Evolutionary conservation across 2,888 invertebrate species (phyloP).

Genomic region (Seira ritae): DNA sequence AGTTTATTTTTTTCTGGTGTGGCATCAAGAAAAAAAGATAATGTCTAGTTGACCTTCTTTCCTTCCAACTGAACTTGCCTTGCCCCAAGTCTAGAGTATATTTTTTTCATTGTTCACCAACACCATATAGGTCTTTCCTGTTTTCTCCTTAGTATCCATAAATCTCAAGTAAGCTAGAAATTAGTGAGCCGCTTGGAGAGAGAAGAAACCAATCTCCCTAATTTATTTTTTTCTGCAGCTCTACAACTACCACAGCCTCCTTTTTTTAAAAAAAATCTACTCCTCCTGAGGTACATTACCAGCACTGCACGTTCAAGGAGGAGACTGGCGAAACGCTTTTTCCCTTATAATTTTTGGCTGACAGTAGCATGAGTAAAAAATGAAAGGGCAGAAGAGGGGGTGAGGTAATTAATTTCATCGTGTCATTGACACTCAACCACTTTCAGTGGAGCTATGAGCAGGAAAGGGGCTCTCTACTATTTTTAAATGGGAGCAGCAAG

Average conservation of each 20-base stretch:
- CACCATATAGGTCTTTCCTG: neutral
- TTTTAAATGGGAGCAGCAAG: constrained; percentile 7
- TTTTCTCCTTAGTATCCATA: constrained; percentile 39
- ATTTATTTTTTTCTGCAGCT: constrained; percentile 47
- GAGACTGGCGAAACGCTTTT: neutral
- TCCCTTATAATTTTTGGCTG: constrained; percentile 34
- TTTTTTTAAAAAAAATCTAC: constrained; percentile 20
- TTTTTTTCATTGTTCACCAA: neutral
- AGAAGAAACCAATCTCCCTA: constrained; percentile 51
- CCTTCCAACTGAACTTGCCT: constrained; percentile 1
- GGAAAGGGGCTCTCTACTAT: neutral
- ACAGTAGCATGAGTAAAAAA: constrained; percentile 29
- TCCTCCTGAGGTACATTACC: neutral
- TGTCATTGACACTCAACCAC: constrained; percentile 63
- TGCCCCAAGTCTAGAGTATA: neutral
- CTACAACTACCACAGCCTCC: neutral
- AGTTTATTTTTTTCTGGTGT: constrained; percentile 26
- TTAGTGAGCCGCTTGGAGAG: constrained; percentile 42
- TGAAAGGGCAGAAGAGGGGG: constrained; percentile 33
- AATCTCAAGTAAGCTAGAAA: constrained; percentile 58
- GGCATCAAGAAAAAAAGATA: constrained; percentile 35
- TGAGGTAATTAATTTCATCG: constrained; percentile 62
- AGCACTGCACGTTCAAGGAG: neutral
- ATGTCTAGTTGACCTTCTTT: constrained; percentile 53
- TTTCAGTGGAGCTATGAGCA: constrained; percentile 22